Evolutionary conservation across 2,113 vertebrate species (phyloP).

Genomic region (Muntiacus reevesi): DNA sequence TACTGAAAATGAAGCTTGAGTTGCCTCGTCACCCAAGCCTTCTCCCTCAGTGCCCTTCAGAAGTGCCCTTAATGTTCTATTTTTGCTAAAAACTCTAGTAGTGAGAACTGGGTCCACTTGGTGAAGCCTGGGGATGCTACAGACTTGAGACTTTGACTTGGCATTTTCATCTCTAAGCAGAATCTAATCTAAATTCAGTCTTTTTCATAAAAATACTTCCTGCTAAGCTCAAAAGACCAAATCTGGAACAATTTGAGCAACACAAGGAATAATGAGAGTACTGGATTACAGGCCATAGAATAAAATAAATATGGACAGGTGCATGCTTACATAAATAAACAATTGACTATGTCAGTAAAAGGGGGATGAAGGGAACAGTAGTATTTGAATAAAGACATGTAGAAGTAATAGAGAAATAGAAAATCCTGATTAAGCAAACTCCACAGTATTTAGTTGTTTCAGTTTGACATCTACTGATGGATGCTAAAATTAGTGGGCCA

Average conservation of each 20-base stretch:
- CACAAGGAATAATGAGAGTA: background rate
- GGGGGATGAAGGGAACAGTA: background rate
- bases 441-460: background rate
- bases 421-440: background rate
- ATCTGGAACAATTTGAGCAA: background rate
- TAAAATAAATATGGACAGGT: background rate
- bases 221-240: background rate
- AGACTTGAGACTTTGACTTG: background rate
- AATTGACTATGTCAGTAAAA: constrained; percentile 27
- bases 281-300: background rate
- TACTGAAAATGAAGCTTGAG: background rate
- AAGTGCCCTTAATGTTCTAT: background rate
- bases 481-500: background rate
- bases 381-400: constrained; percentile 1
- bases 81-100: background rate
- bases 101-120: background rate
- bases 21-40: background rate
- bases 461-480: background rate
- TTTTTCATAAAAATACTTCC: background rate
- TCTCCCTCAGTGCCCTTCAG: background rate
- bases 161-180: background rate
- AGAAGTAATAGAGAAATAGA: constrained; percentile 31
- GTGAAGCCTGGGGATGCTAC: background rate
- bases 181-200: background rate
- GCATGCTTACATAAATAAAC: constrained; percentile 41